Percentiles rank a stretch among this genome's conserved stretches.
Conservation (phyloP, 2,888 invertebrate genomes). For the Phalera bucephala region DNA sequence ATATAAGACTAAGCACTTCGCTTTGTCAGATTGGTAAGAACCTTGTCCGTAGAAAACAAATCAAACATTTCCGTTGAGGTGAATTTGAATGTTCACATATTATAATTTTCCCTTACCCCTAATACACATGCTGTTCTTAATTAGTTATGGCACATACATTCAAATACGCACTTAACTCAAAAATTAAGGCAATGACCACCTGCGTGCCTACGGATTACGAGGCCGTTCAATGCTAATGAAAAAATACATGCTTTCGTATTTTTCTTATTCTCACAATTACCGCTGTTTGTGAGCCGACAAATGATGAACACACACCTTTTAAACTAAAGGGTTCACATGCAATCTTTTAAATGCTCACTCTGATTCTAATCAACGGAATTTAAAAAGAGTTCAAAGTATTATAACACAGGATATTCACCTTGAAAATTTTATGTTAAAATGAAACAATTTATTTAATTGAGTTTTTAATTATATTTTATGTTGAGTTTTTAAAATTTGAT, state of each 20-base stretch:
- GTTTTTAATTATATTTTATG: too few relatives aligned
- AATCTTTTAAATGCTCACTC: constrained; percentile 20
- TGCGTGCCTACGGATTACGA: background rate
- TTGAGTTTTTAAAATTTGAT: too few relatives aligned
- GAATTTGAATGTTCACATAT: too few relatives aligned
- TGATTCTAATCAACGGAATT: constrained; percentile 27
- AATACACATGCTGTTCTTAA: too few relatives aligned
- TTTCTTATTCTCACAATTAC: constrained; percentile 27
- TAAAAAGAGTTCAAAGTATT: constrained; percentile 12
- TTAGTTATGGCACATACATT: too few relatives aligned
- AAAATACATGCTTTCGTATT: constrained; percentile 9
- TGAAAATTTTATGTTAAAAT: too few relatives aligned
- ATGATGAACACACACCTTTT: constrained; percentile 28
- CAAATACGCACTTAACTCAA: background rate
- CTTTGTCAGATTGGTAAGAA: too few relatives aligned
- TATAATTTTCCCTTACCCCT: too few relatives aligned
- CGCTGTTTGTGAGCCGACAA: constrained; percentile 15
- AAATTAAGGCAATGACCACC: background rate
- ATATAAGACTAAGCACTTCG: too few relatives aligned
- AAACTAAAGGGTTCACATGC: constrained; percentile 28
- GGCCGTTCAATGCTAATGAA: background rate
- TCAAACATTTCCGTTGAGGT: too few relatives aligned
- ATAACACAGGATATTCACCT: background rate
- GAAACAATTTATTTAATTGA: too few relatives aligned
- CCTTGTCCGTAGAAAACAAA: background rate